These are phyloP conservation scores for Nesidiocoris tenuis DNA, from an alignment of 2,888 invertebrate genomes.

Conservation along the genomic window DNA sequence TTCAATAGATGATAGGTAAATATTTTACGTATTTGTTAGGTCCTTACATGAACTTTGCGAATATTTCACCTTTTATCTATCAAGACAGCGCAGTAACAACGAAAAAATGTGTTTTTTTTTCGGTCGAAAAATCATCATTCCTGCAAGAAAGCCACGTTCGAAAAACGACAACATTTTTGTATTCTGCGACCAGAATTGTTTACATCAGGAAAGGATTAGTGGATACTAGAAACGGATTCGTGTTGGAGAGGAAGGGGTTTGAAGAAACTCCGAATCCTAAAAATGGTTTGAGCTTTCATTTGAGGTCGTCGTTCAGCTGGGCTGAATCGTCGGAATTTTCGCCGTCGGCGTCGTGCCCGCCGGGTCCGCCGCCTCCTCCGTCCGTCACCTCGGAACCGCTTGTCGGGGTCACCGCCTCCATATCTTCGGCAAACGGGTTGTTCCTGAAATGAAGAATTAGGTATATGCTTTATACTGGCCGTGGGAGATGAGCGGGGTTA, in stretches of 20 bases:
- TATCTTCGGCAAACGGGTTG: constrained; percentile 48
- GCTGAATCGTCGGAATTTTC: constrained; percentile 50
- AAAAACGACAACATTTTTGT: not conserved
- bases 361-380: constrained; percentile 48
- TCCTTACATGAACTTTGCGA: too few relatives aligned
- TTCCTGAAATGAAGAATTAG: too few relatives aligned
- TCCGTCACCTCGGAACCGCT: constrained; percentile 52
- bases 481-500: too few relatives aligned
- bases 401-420: constrained; percentile 48
- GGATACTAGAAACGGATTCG: constrained; percentile 26
- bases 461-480: too few relatives aligned
- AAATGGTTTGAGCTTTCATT: constrained; percentile 35
- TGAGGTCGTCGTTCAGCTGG: constrained; percentile 29
- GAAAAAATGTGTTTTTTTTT: not conserved
- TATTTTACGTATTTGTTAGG: too few relatives aligned
- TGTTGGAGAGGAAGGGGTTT: constrained; percentile 24
- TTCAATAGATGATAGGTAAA: too few relatives aligned
- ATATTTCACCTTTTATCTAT: too few relatives aligned
- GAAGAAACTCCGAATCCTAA: constrained; percentile 24
- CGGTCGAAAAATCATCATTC: not conserved
- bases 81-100: too few relatives aligned
- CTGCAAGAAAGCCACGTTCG: too few relatives aligned
- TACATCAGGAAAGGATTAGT: constrained; percentile 9
- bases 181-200: not conserved
- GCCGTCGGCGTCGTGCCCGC: constrained; percentile 50